Evolutionary conservation across 2,888 invertebrate species (phyloP), one percentile per base, ranked within the genome.

Genomic region (Eristalinus sepulchralis): DNA sequence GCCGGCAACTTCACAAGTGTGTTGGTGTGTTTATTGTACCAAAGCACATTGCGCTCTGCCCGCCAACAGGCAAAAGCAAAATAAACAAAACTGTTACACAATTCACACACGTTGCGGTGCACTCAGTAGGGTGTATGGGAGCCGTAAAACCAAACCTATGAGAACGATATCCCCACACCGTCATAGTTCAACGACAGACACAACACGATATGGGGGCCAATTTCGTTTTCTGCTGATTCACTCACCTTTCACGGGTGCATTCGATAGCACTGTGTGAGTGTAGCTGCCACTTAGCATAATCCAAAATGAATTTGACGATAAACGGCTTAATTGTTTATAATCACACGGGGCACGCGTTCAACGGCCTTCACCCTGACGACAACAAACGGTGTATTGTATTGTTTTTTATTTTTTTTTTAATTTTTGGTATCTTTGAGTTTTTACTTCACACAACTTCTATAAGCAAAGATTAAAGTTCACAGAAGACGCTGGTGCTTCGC

Each of bases 51-150:
- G 39, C 13, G 20, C 24, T 20, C n/a, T 20, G 67, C 27, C 34
- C 39, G 10, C 22, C 39, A 39, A 33, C 24, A 33, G 62, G 62
- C 62, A 59, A 17, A 47, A 72, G 24, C 55, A 78, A 78, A 24
- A 66, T 66, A 79, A 79, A 83, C 77, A 83, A 78, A 83, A 73
- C 60, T 64, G 64, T 84, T 84, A 84, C 70, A 84, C 83, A 84
- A 79, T 76, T 36, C 60, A 27, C 24, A 63, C 31, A 47, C 57
- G n/a, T 60, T 36, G 66, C 53, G 24, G 34, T 76, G 71, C 70
- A 59, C 60, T 76, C 22, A 10, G 13, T 24, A 22, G 47, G 47
- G 47, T 47, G 17, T 47, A 47, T 17, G 6, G 0, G n/a, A 17
- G 1, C n/a, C 47, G 47, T 47, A 47, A 6, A 47, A 8, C 47